These are phyloP conservation scores for Hesperophylax magnus DNA, from an alignment of 1,140 invertebrate species.

Conservation along the genomic window DNA sequence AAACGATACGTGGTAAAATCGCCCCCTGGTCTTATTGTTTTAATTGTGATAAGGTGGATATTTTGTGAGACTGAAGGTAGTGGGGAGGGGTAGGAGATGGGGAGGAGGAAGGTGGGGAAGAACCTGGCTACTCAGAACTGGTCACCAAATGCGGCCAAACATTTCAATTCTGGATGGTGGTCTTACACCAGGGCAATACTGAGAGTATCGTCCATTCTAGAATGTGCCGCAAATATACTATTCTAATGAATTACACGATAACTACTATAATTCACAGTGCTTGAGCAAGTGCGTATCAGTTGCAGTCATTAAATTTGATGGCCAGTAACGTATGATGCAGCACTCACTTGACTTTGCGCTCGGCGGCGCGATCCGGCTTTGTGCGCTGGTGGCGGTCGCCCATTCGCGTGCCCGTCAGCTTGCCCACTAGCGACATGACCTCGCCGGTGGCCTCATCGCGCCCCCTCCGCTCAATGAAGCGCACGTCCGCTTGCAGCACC, in stretches of 20 bases:
- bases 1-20: too few species aligned
- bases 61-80: background rate
- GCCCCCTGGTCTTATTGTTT: too few species aligned
- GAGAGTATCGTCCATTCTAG: too few species aligned
- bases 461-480: slow-evolving; percentile 95
- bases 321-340: background rate
- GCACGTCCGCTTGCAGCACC: slow-evolving; percentile 98
- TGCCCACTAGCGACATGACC: slow-evolving; percentile 95
- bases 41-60: too few species aligned
- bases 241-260: too few species aligned
- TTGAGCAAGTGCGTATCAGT: too few species aligned
- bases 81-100: slow-evolving; percentile 4
- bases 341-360: slow-evolving; percentile 91
- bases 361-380: slow-evolving; percentile 90
- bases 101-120: background rate
- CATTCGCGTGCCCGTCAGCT: slow-evolving; percentile 94
- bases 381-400: slow-evolving; percentile 93
- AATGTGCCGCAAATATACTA: too few species aligned
- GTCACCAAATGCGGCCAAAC: background rate
- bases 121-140: too few species aligned
- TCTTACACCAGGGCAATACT: too few species aligned
- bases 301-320: background rate
- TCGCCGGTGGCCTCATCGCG: slow-evolving; percentile 99
- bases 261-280: too few species aligned
- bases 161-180: too few species aligned